A percentile compares a stretch with the other conserved stretches of the same genome.
phyloP scores from a whole-genome alignment of 2,797 vertebrate species.

The Philypnodon macrostomus region DNA sequence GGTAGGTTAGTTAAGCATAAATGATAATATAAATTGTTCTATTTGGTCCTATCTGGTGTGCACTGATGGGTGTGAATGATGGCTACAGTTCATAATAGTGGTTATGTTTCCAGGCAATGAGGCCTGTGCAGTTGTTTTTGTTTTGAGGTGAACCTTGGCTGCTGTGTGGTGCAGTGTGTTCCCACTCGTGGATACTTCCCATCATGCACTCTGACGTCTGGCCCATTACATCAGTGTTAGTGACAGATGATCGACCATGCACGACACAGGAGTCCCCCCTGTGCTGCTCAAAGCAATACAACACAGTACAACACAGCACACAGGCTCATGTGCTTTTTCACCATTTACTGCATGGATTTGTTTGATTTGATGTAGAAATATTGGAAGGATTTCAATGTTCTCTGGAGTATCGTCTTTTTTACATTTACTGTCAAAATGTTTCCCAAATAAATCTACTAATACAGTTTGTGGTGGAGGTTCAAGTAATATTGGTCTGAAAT shows the following conservation, averaged over 20 bases:
- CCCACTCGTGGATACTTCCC: conserved; percentile 29
- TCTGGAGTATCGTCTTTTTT: conserved; percentile 2
- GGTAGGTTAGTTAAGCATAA: not conserved
- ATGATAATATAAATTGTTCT: conserved; percentile 14
- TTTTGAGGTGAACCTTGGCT: not conserved
- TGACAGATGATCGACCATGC: conserved; percentile 34
- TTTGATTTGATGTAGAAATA: conserved; percentile 24
- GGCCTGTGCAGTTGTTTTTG: conserved; percentile 13
- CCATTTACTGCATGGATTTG: conserved; percentile 22
- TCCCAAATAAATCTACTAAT: conserved; percentile 9
- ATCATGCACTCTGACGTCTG: conserved; percentile 31
- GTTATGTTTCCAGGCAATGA: conserved; percentile 22
- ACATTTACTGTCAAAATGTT: not conserved
- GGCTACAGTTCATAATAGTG: not conserved
- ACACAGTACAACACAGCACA: too few species aligned
- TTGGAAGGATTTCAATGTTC: conserved; percentile 11
- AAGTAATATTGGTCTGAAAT: too few species aligned
- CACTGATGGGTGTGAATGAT: not conserved
- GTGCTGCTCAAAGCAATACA: conserved; percentile 18
- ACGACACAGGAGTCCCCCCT: conserved; percentile 20
- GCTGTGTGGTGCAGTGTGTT: conserved; percentile 2
- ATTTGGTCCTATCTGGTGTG: conserved; percentile 26
- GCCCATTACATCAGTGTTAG: conserved; percentile 34
- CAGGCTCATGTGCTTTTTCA: conserved; percentile 17
- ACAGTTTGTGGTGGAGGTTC: not conserved